Conservation (phyloP, 2,113 vertebrate genomes). For the Ibidorhyncha struthersii region DNA sequence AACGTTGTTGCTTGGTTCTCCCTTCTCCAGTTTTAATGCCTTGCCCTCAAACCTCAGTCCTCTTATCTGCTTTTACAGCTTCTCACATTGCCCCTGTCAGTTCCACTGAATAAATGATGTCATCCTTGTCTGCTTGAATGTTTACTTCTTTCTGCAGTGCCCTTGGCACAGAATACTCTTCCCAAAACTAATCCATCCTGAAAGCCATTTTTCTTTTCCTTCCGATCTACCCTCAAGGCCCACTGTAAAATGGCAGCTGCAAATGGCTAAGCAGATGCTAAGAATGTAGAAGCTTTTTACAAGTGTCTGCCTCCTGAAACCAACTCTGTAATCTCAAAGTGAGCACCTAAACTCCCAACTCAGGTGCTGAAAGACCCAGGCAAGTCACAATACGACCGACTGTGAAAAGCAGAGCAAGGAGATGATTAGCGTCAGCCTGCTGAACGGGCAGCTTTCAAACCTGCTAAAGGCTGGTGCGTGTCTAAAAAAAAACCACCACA, state of each 20-base stretch:
- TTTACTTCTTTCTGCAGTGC: conserved; percentile 47
- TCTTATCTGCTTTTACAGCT: conserved; percentile 62
- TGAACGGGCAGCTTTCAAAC: not conserved
- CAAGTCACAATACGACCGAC: not conserved
- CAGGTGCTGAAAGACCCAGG: not conserved
- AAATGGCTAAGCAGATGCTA: conserved; percentile 34
- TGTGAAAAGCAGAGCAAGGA: not conserved
- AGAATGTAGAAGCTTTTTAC: not conserved
- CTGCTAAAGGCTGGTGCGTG: rapidly evolving
- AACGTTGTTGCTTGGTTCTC: not conserved
- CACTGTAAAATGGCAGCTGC: not conserved
- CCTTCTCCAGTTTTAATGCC: conserved; percentile 4
- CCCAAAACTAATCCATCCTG: conserved; percentile 60
- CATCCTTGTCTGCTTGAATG: conserved; percentile 46
- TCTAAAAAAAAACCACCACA: not conserved
- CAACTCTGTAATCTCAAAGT: not conserved
- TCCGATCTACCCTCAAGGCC: not conserved
- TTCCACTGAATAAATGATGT: conserved; percentile 60
- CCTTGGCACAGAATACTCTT: conserved; percentile 33
- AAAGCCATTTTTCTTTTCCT: conserved; percentile 51
- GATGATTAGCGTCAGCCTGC: not conserved
- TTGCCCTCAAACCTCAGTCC: conserved; percentile 27
- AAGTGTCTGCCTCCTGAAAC: not conserved
- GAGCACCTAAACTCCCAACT: not conserved
- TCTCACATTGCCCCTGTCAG: conserved; percentile 55